Conservation (phyloP, 2,113 vertebrate genomes). For the Semicossyphus pulcher region DNA sequence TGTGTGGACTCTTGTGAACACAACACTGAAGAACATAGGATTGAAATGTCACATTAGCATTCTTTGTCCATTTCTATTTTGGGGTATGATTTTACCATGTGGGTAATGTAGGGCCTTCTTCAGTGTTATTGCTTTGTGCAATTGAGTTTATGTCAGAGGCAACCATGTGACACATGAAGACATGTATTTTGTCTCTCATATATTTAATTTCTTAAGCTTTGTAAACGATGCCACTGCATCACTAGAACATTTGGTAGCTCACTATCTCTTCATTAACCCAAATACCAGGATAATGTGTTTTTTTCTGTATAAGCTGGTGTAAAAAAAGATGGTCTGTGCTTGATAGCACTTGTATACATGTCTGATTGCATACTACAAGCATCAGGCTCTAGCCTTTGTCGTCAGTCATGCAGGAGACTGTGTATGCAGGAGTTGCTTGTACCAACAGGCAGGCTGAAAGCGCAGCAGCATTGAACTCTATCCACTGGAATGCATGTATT, state of each 20-base stretch:
- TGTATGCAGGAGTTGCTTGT: constrained; percentile 70
- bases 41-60: not conserved
- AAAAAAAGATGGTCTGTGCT: not conserved
- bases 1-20: not conserved
- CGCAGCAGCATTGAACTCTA: constrained; percentile 63
- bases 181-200: not conserved
- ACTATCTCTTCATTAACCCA: not conserved
- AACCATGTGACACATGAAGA: not conserved
- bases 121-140: no score
- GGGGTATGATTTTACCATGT: no score
- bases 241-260: not conserved
- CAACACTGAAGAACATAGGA: not conserved
- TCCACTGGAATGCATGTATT: constrained; percentile 79
- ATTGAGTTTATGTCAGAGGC: no score
- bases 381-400: constrained; percentile 34
- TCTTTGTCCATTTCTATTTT: no score
- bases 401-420: constrained; percentile 49
- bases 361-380: constrained; percentile 3
- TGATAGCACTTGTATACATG: constrained; percentile 4
- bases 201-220: not conserved
- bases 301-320: not conserved
- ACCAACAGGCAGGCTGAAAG: constrained; percentile 73
- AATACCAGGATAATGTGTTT: not conserved
- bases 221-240: not conserved
- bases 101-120: no score